These are phyloP conservation scores for Cichladusa arquata DNA, from an alignment of 2,113 vertebrate genomes.

Conservation along the genomic window DNA sequence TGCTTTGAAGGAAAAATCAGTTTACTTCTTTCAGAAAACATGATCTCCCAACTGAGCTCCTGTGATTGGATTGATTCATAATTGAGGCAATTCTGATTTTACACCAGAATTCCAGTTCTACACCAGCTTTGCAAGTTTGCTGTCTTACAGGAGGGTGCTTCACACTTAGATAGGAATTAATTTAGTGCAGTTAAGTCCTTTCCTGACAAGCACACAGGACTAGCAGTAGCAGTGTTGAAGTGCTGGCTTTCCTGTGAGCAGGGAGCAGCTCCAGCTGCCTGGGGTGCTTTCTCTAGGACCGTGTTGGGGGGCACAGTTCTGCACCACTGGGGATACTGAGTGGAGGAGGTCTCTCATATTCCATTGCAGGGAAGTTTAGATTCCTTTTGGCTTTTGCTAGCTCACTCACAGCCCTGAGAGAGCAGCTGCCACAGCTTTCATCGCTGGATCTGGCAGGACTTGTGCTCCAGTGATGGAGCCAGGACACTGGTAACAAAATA, in stretches of 20 bases:
- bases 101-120: background rate
- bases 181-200: background rate
- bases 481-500: background rate
- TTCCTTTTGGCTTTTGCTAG: background rate
- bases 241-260: background rate
- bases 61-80: background rate
- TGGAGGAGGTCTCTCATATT: background rate
- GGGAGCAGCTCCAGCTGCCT: background rate
- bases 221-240: background rate
- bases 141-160: background rate
- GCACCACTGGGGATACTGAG: background rate
- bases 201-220: background rate
- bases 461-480: background rate
- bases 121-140: background rate
- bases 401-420: background rate
- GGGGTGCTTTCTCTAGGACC: background rate
- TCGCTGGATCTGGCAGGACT: background rate
- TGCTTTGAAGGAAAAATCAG: background rate
- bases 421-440: background rate
- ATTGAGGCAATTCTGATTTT: background rate
- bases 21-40: background rate
- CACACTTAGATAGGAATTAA: background rate
- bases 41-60: background rate
- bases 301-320: background rate
- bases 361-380: background rate